Evolutionary conservation across 2,888 invertebrate genomes (phyloP), one percentile per base, ranked within the genome.

Genomic region (Calameuta pallipes): DNA sequence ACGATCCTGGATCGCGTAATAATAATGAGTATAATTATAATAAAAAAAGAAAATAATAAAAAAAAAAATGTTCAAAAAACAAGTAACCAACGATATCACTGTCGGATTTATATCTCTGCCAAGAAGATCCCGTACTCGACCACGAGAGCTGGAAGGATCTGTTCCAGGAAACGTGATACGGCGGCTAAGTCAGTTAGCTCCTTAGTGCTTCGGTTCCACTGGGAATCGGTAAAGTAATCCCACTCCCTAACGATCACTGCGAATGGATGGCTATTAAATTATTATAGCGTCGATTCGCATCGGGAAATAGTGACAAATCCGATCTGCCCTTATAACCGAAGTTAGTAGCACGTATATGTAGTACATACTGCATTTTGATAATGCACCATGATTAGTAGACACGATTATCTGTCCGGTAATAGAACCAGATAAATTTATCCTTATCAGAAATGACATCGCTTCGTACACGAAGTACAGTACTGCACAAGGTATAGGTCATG

Each of bases 131-230:
- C 56, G 23, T 6, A 56, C 56, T 56, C 56, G 56, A 56, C 23
- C 56, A 56, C 56, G 56, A 56, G 23, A 56, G 23, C 56, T 23
- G 23, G 78, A 74, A 76, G 71, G 78, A 56, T 56, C 56, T 56
- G 56, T 56, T 56, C 56, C 56, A 75, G 83, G 89, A 91, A 91
- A 91, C 85, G 86, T 85, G 91, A 91, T 91, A 91, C 87, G 82
- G 80, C 80, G 80, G 86, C 85, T 91, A 91, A 91, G 91, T 91
- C 90, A 86, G 89, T 91, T 91, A 91, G 90, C 87, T 91, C 87
- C 89, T 90, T 90, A 89, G 89, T 90, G 90, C 91, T 87, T 83
- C 85, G 81, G 84, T 88, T 85, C 87, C 89, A 83, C 86, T 85
- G 88, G 88, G 87, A 81, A 87, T 83, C 82, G 80, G 78, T 80